Base-by-base conservation (phyloP, 2,113 vertebrate genomes). In the Entelurus aequoreus region DNA sequence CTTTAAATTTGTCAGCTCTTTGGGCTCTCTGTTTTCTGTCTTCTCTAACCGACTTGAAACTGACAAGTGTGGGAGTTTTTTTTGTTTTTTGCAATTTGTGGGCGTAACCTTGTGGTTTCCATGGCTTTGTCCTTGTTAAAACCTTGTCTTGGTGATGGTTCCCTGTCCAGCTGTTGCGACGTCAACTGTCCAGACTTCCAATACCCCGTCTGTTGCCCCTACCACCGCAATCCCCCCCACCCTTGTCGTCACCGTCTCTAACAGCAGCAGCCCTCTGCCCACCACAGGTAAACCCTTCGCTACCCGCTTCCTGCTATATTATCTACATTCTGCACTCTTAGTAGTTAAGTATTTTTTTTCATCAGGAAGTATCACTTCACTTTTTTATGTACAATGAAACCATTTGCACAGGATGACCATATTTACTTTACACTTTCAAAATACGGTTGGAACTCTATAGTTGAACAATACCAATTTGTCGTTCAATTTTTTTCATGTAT, bases 231-330 rank as follows among this genome's bases (percentile, higher is more conserved):
- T 13, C 42, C 3, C 69, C 60, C 1, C 36, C 49, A 3, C 60
- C 62, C 8, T 59, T 68, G 21, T 61, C 64, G 54, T 63, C 62
- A 21, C 62, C 61, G 6, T 63, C 54, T 5, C 65, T 72, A 68
- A 64, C 49, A 12, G 16, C 67, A 78, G 4, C 70, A 66, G 47
- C 54, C 0, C 46, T 13, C 37, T 10, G 13, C 38, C 66, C 46
- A 74, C 68, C 48, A 55, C 87, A 88, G 87, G 86, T 90, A 88
- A 88, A 66, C 16, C 58, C 13, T 36, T 8, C 35, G 52, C 57
- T 9, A 63, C 61, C 61, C 5, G 48, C 49, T 42, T 46, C 51
- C 35, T 55, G 28, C 46, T 80, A 28, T 48, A 63, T 59, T 21
- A 16, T 59, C 35, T 57, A 4, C 6, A 19, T 56, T 19, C 6